Conservation (phyloP, 2,888 invertebrate genomes). For the Dione vanillae region DNA sequence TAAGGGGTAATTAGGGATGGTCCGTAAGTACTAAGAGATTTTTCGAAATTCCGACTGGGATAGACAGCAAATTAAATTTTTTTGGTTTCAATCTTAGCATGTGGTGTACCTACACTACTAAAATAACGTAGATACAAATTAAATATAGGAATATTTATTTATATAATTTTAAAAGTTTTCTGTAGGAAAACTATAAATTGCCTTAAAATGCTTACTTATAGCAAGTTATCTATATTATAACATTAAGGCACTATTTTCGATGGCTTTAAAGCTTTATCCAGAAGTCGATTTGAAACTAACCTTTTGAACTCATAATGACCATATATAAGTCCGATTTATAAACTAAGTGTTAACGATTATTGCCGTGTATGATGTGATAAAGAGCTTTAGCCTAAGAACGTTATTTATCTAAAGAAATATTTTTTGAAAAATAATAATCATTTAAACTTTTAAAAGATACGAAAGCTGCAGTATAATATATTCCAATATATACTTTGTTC, state of each 20-base stretch:
- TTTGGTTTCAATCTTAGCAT: too few relatives aligned
- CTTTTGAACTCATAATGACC: constrained; percentile 23
- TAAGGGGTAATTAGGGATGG: too few relatives aligned
- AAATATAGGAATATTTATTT: too few relatives aligned
- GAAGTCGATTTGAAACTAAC: constrained; percentile 6
- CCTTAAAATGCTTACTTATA: too few relatives aligned
- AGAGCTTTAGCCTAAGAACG: background rate
- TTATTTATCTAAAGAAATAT: background rate
- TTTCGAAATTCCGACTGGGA: too few relatives aligned
- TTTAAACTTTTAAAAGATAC: background rate
- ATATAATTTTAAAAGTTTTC: too few relatives aligned
- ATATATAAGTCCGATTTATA: constrained; percentile 21
- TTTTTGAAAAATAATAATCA: background rate
- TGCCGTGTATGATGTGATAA: constrained; percentile 16
- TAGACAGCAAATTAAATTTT: too few relatives aligned
- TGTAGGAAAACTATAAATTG: too few relatives aligned
- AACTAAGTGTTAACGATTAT: constrained; percentile 23
- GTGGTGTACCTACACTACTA: background rate
- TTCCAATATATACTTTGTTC: background rate
- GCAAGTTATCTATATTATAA: background rate
- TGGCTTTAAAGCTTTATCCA: background rate
- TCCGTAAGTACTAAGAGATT: too few relatives aligned
- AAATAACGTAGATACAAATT: background rate
- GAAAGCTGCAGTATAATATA: too few relatives aligned
- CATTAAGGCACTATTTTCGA: background rate